Base-by-base conservation (phyloP, 92 coral and sea anemone genomes). In the Siderastrea siderea region DNA sequence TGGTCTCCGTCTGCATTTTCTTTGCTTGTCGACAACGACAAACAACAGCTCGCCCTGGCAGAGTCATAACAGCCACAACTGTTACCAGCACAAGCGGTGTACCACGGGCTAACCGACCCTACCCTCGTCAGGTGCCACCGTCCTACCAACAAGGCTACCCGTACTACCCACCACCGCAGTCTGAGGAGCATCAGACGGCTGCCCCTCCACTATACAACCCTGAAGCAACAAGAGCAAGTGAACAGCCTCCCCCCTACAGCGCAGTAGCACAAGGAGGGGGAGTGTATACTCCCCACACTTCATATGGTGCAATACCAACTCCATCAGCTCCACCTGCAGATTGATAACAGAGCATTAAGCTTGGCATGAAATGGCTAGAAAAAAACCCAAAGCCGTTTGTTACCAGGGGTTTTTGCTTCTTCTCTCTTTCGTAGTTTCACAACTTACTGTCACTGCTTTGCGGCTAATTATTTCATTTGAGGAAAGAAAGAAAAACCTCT, bases 181-280 rank as follows among this genome's bases (percentile, higher is more conserved):
- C 6, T 54, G 61, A 15, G 12, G 44, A 53, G 62, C 57, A 52
- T 12, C 52, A 70, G 74, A 70, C 52, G 11, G 16, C 47, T 14
- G 26, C 8, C 3, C 72, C 83, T 62, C 83, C 71, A 63, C 83
- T 46, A 65, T 63, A 79, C 72, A 63, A 17, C 61, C 49, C 83
- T 79, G 83, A 19, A 47, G 45, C 59, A 6, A 76, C 46, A 7
- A 7, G 38, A 47, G 47, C 60, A n/a, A 7, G 48, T n/a, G 71
- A 79, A 49, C 83, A 65, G 4, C 72, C 71, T 63, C 83, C 83
- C 73, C 83, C 83, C 14, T 67, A 81, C 75, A 81, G 26, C 68
- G 43, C 7, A 46, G 66, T 47, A 68, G 43, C 64, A 14, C n/a
- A 81, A 14, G 51, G 49, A 9, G 66, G 85, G 64, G 52, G 85